Percentiles rank a stretch among this genome's conserved stretches.
Conservation (phyloP, 2,797 vertebrate species). For the Anabas testudineus region DNA sequence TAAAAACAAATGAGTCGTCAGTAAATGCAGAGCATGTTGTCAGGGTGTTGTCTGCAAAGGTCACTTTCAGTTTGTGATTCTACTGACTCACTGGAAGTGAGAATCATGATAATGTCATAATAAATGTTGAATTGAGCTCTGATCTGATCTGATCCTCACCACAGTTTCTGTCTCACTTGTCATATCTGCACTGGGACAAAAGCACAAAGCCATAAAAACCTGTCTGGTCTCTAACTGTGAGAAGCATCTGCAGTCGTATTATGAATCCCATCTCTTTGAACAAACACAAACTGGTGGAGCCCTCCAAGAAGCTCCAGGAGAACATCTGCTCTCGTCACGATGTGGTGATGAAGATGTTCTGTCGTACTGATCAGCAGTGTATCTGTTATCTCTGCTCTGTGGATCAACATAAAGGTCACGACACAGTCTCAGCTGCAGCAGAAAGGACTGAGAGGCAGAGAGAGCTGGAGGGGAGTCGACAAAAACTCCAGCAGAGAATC, state of each 20-base stretch:
- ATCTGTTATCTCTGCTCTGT: too few relatives aligned
- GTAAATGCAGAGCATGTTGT: too few relatives aligned
- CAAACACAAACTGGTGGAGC: neutral
- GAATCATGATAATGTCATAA: too few relatives aligned
- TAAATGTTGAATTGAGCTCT: too few relatives aligned
- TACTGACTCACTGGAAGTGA: too few relatives aligned
- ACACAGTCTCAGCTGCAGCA: conserved; percentile 18
- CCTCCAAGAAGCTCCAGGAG: neutral
- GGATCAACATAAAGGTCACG: neutral
- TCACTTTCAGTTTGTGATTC: too few relatives aligned
- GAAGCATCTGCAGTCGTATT: neutral
- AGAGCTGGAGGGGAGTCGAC: too few relatives aligned
- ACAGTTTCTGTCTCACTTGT: neutral
- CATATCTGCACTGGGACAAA: neutral
- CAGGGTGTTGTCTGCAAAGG: too few relatives aligned
- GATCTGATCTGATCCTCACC: too few relatives aligned
- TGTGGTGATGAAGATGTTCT: neutral
- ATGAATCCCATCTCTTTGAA: neutral
- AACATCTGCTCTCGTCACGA: neutral
- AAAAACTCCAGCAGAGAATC: conserved; percentile 1
- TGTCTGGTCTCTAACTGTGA: neutral
- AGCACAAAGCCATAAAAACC: too few relatives aligned
- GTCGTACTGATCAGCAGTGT: too few relatives aligned
- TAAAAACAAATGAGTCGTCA: too few relatives aligned
- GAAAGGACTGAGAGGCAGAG: conserved; percentile 2